phyloP scores from a whole-genome alignment of 2,888 invertebrate genomes.

The Eristalis tenax region DNA sequence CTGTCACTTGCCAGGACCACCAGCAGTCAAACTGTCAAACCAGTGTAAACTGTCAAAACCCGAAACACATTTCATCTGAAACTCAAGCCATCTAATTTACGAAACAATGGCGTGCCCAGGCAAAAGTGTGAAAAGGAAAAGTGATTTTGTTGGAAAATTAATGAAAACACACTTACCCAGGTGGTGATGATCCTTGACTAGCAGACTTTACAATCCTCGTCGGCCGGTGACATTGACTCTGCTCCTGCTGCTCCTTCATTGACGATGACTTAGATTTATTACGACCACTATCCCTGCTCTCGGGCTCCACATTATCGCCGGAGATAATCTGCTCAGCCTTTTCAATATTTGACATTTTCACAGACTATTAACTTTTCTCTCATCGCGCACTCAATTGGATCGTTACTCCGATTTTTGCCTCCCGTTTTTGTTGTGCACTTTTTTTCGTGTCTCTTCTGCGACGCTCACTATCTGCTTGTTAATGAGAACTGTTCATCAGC shows the following conservation, averaged over 20 bases:
- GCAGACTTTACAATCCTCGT: constrained; percentile 48
- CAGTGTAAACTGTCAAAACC: background rate
- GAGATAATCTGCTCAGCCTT: constrained; percentile 50
- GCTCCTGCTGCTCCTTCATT: constrained; percentile 45
- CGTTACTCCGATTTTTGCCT: constrained; percentile 1
- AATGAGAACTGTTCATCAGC: constrained; percentile 18
- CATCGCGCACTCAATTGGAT: constrained; percentile 50
- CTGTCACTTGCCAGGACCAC: background rate
- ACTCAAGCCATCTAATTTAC: background rate
- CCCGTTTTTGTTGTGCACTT: background rate
- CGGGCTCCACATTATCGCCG: constrained; percentile 38
- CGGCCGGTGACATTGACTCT: constrained; percentile 23
- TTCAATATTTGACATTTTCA: constrained; percentile 61
- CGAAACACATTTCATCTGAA: background rate
- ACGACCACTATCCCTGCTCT: constrained; percentile 40
- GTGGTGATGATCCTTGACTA: constrained; percentile 58
- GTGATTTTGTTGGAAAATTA: constrained; percentile 5
- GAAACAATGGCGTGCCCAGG: background rate
- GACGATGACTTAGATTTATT: constrained; percentile 57
- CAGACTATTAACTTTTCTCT: constrained; percentile 55
- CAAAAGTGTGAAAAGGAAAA: background rate
- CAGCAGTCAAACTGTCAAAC: too few species aligned
- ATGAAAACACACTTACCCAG: constrained; percentile 49
- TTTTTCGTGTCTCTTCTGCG: background rate
- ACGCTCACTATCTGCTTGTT: background rate